A percentile compares a stretch with the other conserved stretches of the same genome.
These are phyloP conservation scores for Pampusana beccarii DNA, from an alignment of 2,113 vertebrate species.

Conservation along the genomic window DNA sequence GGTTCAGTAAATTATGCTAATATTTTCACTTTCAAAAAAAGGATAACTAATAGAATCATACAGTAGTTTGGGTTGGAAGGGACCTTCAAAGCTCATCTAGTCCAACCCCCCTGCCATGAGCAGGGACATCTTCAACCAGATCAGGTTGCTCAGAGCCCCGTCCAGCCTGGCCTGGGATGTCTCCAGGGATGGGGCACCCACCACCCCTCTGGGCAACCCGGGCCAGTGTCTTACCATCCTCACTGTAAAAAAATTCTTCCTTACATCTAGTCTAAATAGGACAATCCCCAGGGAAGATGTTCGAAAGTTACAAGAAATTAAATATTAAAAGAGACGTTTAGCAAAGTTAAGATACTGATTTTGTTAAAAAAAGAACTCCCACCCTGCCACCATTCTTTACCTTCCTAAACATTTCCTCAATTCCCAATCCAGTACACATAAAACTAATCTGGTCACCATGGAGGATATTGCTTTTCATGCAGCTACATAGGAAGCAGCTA, in stretches of 20 bases:
- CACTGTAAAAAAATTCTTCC: too few species aligned
- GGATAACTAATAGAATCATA: neutral
- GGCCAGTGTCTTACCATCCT: too few species aligned
- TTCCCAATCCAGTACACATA: neutral
- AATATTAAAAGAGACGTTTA: neutral
- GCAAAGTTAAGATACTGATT: neutral
- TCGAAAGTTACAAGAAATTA: neutral
- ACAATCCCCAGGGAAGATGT: neutral
- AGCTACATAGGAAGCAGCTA: neutral
- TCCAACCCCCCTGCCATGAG: too few species aligned
- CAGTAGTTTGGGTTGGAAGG: too few species aligned
- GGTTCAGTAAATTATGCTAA: neutral
- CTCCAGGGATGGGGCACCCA: too few species aligned
- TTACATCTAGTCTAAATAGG: neutral
- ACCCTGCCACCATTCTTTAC: neutral
- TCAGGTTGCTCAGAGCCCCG: too few species aligned
- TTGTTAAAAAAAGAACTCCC: neutral
- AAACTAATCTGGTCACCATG: fast-evolving
- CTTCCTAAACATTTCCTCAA: neutral
- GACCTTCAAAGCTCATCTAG: too few species aligned
- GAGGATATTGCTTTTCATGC: neutral
- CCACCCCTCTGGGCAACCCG: too few species aligned
- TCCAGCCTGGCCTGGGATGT: too few species aligned
- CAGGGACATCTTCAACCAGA: too few species aligned
- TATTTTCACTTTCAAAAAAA: neutral